These are phyloP conservation scores for Hybognathus amarus DNA, from an alignment of 2,797 vertebrate genomes.

Conservation along the genomic window DNA sequence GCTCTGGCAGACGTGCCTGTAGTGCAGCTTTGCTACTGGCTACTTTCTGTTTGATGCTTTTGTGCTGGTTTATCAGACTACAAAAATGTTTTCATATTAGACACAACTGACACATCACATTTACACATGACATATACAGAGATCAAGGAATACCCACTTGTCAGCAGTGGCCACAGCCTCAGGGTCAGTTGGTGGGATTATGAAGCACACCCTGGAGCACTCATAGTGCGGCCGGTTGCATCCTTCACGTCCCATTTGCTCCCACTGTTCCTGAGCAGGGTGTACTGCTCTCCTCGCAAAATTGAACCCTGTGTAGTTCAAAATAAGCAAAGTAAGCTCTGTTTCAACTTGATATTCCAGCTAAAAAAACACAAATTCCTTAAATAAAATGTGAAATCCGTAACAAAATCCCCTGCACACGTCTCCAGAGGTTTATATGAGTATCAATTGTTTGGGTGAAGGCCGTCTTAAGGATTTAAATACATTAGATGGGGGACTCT, in stretches of 20 bases:
- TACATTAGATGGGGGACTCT: conserved; percentile 50
- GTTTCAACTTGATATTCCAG: conserved; percentile 22
- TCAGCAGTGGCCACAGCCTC: conserved; percentile 83
- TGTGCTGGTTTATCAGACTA: conserved; percentile 85
- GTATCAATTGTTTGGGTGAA: conserved; percentile 21
- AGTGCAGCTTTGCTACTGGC: conserved; percentile 76
- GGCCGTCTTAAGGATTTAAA: conserved; percentile 52
- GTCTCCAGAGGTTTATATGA: conserved; percentile 39
- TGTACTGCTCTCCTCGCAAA: conserved; percentile 86
- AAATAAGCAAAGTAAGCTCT: conserved; percentile 32
- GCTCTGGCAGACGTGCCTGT: conserved; percentile 78
- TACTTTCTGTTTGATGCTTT: conserved; percentile 82
- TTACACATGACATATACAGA: neutral
- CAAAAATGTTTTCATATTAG: conserved; percentile 11
- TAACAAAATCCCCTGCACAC: conserved; percentile 44
- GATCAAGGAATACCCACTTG: conserved; percentile 77
- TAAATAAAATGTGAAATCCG: conserved; percentile 35
- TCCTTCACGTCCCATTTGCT: conserved; percentile 89
- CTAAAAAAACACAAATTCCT: neutral
- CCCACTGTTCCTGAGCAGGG: conserved; percentile 84
- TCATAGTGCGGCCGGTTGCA: conserved; percentile 76
- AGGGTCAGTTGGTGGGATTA: conserved; percentile 88
- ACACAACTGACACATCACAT: neutral
- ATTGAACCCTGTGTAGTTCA: conserved; percentile 80
- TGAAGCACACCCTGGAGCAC: conserved; percentile 91